phyloP scores from a whole-genome alignment of 2,888 invertebrate genomes.

The Melinaea menophilus region DNA sequence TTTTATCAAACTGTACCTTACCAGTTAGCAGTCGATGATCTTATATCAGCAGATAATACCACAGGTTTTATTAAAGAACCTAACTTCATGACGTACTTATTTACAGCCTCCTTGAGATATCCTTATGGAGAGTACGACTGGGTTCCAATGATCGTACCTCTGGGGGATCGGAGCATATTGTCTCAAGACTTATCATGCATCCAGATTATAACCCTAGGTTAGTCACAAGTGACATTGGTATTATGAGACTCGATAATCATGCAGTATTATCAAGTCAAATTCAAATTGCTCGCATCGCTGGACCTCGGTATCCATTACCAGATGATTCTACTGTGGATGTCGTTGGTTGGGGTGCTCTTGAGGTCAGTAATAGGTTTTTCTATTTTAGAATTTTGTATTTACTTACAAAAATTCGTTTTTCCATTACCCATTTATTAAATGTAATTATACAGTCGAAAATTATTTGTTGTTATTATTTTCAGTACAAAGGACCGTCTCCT shows the following conservation, averaged over 20 bases:
- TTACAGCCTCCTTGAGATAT: neutral
- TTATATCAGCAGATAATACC: no score
- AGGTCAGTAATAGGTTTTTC: no score
- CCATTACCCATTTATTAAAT: no score
- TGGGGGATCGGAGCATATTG: neutral
- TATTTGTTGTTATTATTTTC: constrained; percentile 7
- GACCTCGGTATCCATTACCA: neutral
- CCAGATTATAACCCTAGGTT: neutral
- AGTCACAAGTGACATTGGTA: neutral
- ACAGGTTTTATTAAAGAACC: no score
- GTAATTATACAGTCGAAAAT: no score
- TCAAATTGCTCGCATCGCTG: neutral
- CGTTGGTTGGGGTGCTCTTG: neutral
- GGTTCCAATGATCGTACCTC: neutral
- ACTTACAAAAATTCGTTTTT: no score
- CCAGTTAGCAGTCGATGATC: neutral
- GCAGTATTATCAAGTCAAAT: neutral
- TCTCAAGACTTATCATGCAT: neutral
- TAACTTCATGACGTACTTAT: neutral
- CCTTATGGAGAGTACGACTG: neutral
- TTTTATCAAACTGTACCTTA: neutral
- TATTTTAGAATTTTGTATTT: no score
- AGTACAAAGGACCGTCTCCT: constrained; percentile 29
- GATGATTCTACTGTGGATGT: neutral
- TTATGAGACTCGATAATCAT: neutral